Percentiles rank a stretch among this genome's conserved stretches.
phyloP scores from a whole-genome alignment of 2,113 vertebrate genomes.

The Chaetorhynchus papuensis region DNA sequence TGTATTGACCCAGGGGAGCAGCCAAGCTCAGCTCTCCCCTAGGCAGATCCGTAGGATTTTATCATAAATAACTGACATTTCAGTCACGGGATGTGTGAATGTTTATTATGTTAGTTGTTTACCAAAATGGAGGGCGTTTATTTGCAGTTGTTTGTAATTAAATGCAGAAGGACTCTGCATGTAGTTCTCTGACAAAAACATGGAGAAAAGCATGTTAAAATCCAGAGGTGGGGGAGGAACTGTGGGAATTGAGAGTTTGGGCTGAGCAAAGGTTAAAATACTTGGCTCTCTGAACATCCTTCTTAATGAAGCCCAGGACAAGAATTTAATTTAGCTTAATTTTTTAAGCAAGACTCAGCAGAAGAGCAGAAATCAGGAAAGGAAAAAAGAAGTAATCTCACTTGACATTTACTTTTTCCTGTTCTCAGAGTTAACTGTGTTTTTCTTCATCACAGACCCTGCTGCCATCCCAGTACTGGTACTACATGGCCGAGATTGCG shows the following conservation, averaged over 20 bases:
- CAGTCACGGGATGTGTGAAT: background rate
- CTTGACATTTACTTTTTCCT: background rate
- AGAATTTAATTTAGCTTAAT: constrained; percentile 4
- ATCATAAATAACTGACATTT: background rate
- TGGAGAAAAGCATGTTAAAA: background rate
- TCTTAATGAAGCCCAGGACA: constrained; percentile 41
- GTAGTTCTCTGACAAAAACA: background rate
- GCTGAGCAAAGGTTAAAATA: constrained; percentile 48
- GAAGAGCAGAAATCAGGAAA: background rate
- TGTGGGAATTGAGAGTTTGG: background rate
- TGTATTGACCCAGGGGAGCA: background rate
- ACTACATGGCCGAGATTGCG: constrained; percentile 89
- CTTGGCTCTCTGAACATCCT: constrained; percentile 27
- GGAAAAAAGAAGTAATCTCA: background rate
- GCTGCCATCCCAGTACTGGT: constrained; percentile 94
- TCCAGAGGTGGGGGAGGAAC: background rate
- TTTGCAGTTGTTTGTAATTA: constrained; percentile 36
- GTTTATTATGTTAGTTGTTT: background rate
- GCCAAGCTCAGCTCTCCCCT: background rate
- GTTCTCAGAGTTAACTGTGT: background rate
- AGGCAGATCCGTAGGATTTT: background rate
- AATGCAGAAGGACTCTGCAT: background rate
- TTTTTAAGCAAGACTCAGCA: constrained; percentile 19
- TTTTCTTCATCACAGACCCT: constrained; percentile 73
- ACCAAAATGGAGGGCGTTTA: background rate